Percentiles rank a stretch among this genome's conserved stretches.
Conservation (phyloP, 1,140 invertebrate genomes). For the Hypothenemus hampei region DNA sequence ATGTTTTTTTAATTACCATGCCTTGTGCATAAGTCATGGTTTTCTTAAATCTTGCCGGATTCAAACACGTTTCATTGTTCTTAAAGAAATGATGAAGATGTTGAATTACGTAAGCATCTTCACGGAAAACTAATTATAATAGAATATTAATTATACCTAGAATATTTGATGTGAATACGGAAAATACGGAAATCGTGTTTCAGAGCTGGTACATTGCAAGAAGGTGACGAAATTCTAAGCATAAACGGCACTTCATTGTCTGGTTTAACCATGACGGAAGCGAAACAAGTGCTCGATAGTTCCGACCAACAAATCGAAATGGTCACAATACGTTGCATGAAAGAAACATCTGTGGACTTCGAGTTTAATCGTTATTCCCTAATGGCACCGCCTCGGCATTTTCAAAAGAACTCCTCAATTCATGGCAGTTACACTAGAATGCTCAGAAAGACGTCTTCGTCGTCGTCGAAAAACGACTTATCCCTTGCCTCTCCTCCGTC, state of each 20-base stretch:
- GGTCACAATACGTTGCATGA: slow-evolving; percentile 53
- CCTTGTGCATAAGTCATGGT: background rate
- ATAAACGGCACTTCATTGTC: slow-evolving; percentile 73
- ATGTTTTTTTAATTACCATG: background rate
- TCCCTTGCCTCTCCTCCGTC: background rate
- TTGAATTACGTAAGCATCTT: background rate
- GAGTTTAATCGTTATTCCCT: slow-evolving; percentile 48
- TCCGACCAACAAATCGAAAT: slow-evolving; percentile 68
- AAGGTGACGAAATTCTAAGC: slow-evolving; percentile 79
- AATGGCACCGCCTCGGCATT: slow-evolving; percentile 40
- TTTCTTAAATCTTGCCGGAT: slow-evolving; percentile 2
- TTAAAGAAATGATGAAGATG: background rate
- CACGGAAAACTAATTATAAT: slow-evolving; percentile 5
- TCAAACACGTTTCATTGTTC: no score
- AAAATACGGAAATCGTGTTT: background rate
- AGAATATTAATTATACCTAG: background rate
- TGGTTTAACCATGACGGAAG: slow-evolving; percentile 70
- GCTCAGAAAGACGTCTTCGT: slow-evolving; percentile 32
- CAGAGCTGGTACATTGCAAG: slow-evolving; percentile 56
- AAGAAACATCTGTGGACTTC: slow-evolving; percentile 65
- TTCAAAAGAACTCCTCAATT: slow-evolving; percentile 36
- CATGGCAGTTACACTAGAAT: slow-evolving; percentile 57
- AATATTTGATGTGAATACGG: background rate
- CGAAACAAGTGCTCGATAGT: slow-evolving; percentile 62
- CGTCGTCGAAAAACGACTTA: slow-evolving; percentile 10